These are phyloP conservation scores for Cichlasoma orientale DNA, from an alignment of 2,797 vertebrate genomes.

Conservation along the genomic window DNA sequence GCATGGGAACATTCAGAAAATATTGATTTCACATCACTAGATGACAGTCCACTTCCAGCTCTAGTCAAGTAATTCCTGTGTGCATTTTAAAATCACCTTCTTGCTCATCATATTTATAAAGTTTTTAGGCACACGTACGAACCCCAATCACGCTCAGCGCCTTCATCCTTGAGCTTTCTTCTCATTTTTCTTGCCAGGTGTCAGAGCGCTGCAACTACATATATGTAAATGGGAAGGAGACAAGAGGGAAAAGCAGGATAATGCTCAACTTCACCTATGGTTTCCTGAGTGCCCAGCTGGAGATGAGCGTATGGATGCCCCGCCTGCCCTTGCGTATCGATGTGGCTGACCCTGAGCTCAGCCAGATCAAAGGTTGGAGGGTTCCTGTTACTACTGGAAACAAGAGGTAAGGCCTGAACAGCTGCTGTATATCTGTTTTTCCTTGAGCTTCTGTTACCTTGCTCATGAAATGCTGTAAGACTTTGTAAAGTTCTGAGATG, in stretches of 20 bases:
- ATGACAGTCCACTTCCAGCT: not conserved
- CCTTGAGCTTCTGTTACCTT: not conserved
- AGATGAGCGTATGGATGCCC: constrained; percentile 91
- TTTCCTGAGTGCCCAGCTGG: constrained; percentile 88
- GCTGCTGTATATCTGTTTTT: not conserved
- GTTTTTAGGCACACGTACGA: not conserved
- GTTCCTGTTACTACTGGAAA: constrained; percentile 85
- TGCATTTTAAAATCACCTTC: constrained; percentile 3
- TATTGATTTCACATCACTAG: constrained; percentile 10
- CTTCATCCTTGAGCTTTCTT: not conserved
- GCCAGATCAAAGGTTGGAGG: constrained; percentile 95
- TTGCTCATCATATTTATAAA: not conserved
- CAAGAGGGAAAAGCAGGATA: constrained; percentile 81
- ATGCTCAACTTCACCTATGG: constrained; percentile 91
- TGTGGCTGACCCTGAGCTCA: constrained; percentile 91
- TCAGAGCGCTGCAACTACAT: constrained; percentile 90
- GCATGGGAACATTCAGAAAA: not conserved
- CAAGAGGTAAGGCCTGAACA: constrained; percentile 76
- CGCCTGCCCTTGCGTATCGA: constrained; percentile 89
- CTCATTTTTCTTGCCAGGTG: constrained; percentile 76
- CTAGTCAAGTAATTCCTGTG: not conserved
- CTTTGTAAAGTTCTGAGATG: not conserved
- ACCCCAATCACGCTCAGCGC: not conserved
- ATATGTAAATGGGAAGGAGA: constrained; percentile 92
- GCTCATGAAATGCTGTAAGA: not conserved